These are phyloP conservation scores for Pyrrhia umbra DNA, from an alignment of 2,888 invertebrate genomes.

Conservation along the genomic window DNA sequence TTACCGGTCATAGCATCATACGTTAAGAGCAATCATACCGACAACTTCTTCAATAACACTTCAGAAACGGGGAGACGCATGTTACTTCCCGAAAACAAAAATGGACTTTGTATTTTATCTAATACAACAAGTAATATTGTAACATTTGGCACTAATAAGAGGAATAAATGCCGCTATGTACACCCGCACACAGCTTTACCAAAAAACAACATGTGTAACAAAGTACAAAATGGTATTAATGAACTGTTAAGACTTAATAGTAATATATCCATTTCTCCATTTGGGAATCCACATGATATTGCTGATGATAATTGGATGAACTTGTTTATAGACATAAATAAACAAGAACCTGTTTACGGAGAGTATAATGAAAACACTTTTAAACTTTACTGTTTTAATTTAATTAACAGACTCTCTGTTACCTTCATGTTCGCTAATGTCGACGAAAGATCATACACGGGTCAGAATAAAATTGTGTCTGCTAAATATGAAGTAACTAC, in stretches of 20 bases:
- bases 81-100: conserved; percentile 76
- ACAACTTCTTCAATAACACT: conserved; percentile 75
- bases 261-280: conserved; percentile 74
- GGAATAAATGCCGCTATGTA: conserved; percentile 82
- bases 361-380: conserved; percentile 67
- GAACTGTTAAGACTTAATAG: conserved; percentile 66
- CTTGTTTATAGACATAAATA: conserved; percentile 57
- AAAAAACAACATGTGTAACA: conserved; percentile 72
- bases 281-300: conserved; percentile 77
- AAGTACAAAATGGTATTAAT: conserved; percentile 74
- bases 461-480: conserved; percentile 74
- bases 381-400: conserved; percentile 77
- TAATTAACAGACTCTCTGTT: conserved; percentile 75
- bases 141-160: conserved; percentile 86
- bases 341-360: conserved; percentile 70
- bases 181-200: conserved; percentile 51
- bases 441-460: conserved; percentile 61
- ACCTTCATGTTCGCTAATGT: conserved; percentile 74
- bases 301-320: conserved; percentile 77
- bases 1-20: conserved; percentile 90
- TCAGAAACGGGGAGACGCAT: conserved; percentile 60
- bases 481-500: conserved; percentile 64
- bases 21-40: conserved; percentile 74
- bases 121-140: conserved; percentile 76
- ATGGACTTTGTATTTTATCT: conserved; percentile 82